Percentiles rank a stretch among this genome's conserved stretches.
Evolutionary conservation across 2,113 vertebrate genomes (phyloP).

Genomic region (Danio rerio): DNA sequence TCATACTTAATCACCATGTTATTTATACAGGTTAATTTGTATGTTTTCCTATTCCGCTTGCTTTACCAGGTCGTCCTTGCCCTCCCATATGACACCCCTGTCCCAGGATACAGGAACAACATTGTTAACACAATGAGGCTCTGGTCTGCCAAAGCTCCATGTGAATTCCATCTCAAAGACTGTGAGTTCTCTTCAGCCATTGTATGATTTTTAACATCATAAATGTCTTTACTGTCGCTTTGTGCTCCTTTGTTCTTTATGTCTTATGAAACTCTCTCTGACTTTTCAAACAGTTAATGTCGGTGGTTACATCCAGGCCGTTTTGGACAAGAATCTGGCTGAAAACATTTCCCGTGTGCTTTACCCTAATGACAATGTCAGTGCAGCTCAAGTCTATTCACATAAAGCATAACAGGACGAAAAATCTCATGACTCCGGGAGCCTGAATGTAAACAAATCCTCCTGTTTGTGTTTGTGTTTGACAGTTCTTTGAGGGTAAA

Average conservation of each 20-base stretch:
- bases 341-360: constrained; percentile 94
- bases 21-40: no score
- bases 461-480: constrained; percentile 28
- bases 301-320: constrained; percentile 91
- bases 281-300: constrained; percentile 76
- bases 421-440: not conserved
- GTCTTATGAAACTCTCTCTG: not conserved
- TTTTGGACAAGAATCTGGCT: constrained; percentile 89
- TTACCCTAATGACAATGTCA: constrained; percentile 91
- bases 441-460: not conserved
- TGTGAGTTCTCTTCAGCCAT: constrained; percentile 75
- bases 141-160: constrained; percentile 92
- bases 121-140: constrained; percentile 92
- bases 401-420: not conserved
- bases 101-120: constrained; percentile 93
- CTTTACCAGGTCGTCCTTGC: constrained; percentile 83
- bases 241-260: not conserved
- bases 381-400: constrained; percentile 52
- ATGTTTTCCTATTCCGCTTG: not conserved
- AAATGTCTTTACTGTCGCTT: not conserved
- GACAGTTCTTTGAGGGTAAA: constrained; percentile 92
- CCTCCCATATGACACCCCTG: constrained; percentile 88
- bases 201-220: not conserved
- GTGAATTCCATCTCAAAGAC: constrained; percentile 93
- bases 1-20: no score